Evolutionary conservation across 2,888 invertebrate genomes (phyloP).

Genomic region (Smittia aterrima): DNA sequence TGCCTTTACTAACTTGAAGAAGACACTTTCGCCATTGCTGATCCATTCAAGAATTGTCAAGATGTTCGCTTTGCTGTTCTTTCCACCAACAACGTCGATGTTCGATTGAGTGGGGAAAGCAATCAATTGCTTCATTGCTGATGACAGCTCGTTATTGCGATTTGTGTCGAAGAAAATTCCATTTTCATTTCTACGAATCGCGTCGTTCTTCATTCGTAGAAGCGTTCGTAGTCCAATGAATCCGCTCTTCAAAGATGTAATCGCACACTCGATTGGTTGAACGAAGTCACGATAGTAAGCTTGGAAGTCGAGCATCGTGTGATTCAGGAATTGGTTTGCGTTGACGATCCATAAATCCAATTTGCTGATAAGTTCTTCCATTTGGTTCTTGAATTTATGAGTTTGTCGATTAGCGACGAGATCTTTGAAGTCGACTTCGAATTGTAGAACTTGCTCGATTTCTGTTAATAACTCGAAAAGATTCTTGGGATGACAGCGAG

Average conservation of each 20-base stretch:
- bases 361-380: constrained; percentile 31
- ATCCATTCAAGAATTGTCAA: constrained; percentile 47
- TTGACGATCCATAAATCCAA: constrained; percentile 51
- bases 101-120: constrained; percentile 47
- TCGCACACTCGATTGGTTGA: constrained; percentile 66
- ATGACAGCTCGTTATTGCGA: constrained; percentile 46
- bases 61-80: neutral
- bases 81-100: neutral
- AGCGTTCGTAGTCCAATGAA: constrained; percentile 59
- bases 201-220: constrained; percentile 53
- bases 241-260: constrained; percentile 67
- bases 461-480: constrained; percentile 47
- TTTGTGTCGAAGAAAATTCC: constrained; percentile 44
- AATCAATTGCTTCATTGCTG: constrained; percentile 48
- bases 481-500: constrained; percentile 49
- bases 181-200: constrained; percentile 33
- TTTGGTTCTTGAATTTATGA: neutral
- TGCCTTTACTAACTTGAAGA: constrained; percentile 64
- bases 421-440: constrained; percentile 23
- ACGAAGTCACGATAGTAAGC: constrained; percentile 77
- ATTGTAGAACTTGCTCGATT: constrained; percentile 42
- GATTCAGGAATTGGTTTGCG: constrained; percentile 50
- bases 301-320: constrained; percentile 56
- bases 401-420: neutral
- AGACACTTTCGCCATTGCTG: constrained; percentile 48